Percentiles rank a stretch among this genome's conserved stretches.
phyloP scores from a whole-genome alignment of 37 sponge, comb jelly and placozoan species.

The Ianthella basta region DNA sequence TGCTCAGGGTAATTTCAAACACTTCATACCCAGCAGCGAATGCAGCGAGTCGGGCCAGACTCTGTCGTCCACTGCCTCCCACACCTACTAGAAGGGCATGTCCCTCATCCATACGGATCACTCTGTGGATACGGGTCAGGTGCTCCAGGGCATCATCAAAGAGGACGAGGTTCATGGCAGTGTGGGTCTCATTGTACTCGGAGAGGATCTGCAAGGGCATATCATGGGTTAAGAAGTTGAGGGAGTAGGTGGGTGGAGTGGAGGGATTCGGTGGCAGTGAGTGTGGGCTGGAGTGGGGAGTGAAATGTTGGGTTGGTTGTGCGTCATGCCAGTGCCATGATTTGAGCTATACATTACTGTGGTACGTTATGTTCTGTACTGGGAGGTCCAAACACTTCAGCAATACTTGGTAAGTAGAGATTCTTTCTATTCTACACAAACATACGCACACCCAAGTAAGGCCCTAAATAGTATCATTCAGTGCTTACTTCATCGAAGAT shows the following conservation, averaged over 20 bases:
- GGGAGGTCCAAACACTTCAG: neutral
- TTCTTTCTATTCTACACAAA: conserved; percentile 2
- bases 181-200: conserved; percentile 91
- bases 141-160: conserved; percentile 99
- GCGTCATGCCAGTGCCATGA: too few relatives aligned
- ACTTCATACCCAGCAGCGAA: conserved; percentile 98
- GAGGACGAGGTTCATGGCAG: conserved; percentile 95
- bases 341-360: too few relatives aligned
- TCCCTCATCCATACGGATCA: conserved; percentile 95
- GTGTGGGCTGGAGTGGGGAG: too few relatives aligned
- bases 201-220: conserved; percentile 88
- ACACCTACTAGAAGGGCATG: conserved; percentile 98
- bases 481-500: conserved; percentile 79
- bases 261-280: too few relatives aligned
- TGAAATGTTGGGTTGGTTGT: too few relatives aligned
- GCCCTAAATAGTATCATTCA: neutral
- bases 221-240: too few relatives aligned
- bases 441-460: conserved; percentile 18
- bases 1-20: conserved; percentile 96
- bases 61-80: conserved; percentile 97
- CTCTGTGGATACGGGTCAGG: conserved; percentile 88
- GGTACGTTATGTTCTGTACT: neutral
- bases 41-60: conserved; percentile 94
- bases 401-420: too few relatives aligned
- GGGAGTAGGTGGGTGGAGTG: neutral